Conservation (phyloP, 2,888 invertebrate genomes). For the Apotomis turbidana region DNA sequence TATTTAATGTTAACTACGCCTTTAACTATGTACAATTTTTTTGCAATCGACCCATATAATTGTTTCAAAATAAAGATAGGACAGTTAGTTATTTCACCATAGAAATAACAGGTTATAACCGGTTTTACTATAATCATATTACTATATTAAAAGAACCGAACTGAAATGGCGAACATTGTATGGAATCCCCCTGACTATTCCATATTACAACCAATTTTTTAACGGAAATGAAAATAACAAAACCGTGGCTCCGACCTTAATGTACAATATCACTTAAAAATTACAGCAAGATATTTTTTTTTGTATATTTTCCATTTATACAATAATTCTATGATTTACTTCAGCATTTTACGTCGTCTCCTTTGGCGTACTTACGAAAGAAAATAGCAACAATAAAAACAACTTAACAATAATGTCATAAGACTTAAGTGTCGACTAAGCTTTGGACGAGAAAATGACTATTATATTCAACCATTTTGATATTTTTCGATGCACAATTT, state of each 20-base stretch:
- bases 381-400: conserved; percentile 76
- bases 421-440: conserved; percentile 39
- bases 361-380: conserved; percentile 78
- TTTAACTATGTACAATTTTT: too few species aligned
- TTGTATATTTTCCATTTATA: conserved; percentile 75
- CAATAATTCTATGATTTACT: conserved; percentile 64
- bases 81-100: too few species aligned
- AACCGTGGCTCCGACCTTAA: conserved; percentile 31
- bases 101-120: too few species aligned
- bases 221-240: conserved; percentile 32
- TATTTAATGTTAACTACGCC: too few species aligned
- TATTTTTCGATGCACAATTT: too few species aligned
- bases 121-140: too few species aligned
- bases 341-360: conserved; percentile 65
- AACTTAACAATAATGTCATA: conserved; percentile 72
- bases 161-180: not conserved
- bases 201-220: conserved; percentile 73
- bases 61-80: too few species aligned
- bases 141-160: too few species aligned
- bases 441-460: conserved; percentile 22
- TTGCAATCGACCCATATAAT: too few species aligned
- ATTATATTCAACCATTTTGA: not conserved
- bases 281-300: conserved; percentile 70
- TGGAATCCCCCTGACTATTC: conserved; percentile 36
- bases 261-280: conserved; percentile 57